Conservation (phyloP, 2,888 invertebrate genomes). For the Phorcus lineatus region DNA sequence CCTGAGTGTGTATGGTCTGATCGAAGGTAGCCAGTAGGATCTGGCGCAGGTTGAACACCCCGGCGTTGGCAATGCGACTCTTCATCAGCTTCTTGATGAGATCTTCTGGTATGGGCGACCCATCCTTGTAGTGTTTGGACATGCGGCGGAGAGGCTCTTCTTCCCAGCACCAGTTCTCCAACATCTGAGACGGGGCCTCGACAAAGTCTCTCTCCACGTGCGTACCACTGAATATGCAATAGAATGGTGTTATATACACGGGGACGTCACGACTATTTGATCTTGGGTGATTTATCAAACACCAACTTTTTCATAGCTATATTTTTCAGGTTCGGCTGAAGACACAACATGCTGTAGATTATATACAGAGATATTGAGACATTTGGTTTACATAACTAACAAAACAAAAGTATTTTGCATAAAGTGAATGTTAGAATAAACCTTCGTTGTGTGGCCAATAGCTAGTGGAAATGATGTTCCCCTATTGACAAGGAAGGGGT, state of each 20-base stretch:
- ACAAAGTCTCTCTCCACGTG: constrained; percentile 78
- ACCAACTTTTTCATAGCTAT: no score
- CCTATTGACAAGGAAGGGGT: no score
- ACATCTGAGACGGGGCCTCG: constrained; percentile 78
- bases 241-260: neutral
- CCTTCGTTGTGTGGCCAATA: no score
- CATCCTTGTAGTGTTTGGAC: constrained; percentile 76
- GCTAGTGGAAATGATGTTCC: no score
- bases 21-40: constrained; percentile 77
- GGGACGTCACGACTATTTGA: no score
- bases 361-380: no score
- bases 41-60: constrained; percentile 77
- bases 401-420: no score
- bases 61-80: constrained; percentile 77
- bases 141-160: constrained; percentile 75
- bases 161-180: constrained; percentile 79
- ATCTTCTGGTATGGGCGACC: constrained; percentile 74
- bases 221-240: constrained; percentile 72
- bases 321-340: no score
- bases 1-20: constrained; percentile 75
- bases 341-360: no score
- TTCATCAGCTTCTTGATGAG: constrained; percentile 75
- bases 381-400: no score
- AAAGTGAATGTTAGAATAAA: no score
- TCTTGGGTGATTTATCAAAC: no score